Percentiles rank a stretch among this genome's conserved stretches.
Evolutionary conservation across 2,888 invertebrate species (phyloP).

Genomic region (Perizoma flavofasciatum): DNA sequence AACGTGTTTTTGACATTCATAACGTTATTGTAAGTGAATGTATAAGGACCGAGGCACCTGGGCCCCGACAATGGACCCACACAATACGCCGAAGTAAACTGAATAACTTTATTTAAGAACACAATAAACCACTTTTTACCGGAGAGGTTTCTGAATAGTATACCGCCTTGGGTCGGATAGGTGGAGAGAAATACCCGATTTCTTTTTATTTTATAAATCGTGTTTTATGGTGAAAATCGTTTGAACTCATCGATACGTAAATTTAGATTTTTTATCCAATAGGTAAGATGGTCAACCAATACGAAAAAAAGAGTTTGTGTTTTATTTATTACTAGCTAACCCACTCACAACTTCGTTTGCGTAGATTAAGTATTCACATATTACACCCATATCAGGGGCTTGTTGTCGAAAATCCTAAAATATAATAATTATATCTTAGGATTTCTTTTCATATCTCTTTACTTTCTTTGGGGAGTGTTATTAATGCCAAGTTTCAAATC

Average conservation of each 20-base stretch:
- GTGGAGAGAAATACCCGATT: slow-evolving; percentile 53
- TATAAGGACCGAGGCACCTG: slow-evolving; percentile 67
- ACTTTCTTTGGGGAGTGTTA: too few relatives aligned
- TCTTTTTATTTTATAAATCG: slow-evolving; percentile 34
- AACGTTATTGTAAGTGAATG: slow-evolving; percentile 69
- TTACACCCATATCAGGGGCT: too few relatives aligned
- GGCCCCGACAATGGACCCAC: slow-evolving; percentile 65
- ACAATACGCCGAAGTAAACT: slow-evolving; percentile 75
- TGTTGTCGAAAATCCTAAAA: too few relatives aligned
- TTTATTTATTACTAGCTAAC: too few relatives aligned
- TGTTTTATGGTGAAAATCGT: slow-evolving; percentile 26
- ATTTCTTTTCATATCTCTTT: too few relatives aligned
- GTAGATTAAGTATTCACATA: too few relatives aligned
- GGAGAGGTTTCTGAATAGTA: slow-evolving; percentile 66
- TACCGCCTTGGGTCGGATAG: slow-evolving; percentile 58
- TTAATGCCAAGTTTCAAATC: too few relatives aligned
- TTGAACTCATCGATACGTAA: slow-evolving; percentile 32
- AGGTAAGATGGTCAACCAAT: slow-evolving; percentile 9
- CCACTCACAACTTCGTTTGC: too few relatives aligned
- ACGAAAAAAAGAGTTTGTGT: not conserved
- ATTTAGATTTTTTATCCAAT: too few relatives aligned
- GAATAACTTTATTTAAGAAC: slow-evolving; percentile 82
- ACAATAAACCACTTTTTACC: slow-evolving; percentile 81
- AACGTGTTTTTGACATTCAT: slow-evolving; percentile 79
- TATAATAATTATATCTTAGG: too few relatives aligned